These are phyloP conservation scores for Drosophila takahashii DNA, from an alignment of 1,140 invertebrate genomes.

Conservation along the genomic window DNA sequence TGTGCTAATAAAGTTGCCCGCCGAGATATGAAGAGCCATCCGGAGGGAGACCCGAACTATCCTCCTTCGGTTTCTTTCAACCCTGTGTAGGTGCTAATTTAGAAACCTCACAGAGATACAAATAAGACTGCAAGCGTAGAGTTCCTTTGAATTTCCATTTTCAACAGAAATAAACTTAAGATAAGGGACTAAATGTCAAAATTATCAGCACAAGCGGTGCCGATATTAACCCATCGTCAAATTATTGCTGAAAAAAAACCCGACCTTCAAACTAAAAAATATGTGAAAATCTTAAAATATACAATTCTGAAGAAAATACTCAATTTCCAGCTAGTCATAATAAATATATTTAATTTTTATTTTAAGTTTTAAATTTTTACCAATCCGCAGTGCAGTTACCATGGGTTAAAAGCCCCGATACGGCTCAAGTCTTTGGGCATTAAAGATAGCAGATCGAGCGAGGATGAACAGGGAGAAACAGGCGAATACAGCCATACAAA, in stretches of 20 bases:
- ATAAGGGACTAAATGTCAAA: constrained; percentile 79
- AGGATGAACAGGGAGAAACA: not conserved
- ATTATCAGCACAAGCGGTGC: constrained; percentile 67
- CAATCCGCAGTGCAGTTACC: not conserved
- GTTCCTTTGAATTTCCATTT: constrained; percentile 58
- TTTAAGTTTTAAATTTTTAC: too few relatives aligned
- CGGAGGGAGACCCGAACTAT: not conserved
- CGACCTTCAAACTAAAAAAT: not conserved
- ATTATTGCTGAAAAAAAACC: not conserved
- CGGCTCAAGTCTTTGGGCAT: not conserved
- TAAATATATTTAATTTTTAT: too few relatives aligned
- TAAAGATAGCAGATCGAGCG: constrained; percentile 11
- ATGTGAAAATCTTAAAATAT: too few relatives aligned
- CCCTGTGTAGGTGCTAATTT: constrained; percentile 73
- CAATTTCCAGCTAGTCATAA: too few relatives aligned
- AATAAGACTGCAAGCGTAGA: not conserved
- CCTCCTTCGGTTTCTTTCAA: not conserved
- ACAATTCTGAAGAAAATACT: too few relatives aligned
- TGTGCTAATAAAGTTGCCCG: constrained; percentile 75
- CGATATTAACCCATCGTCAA: constrained; percentile 49
- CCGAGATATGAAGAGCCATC: constrained; percentile 16
- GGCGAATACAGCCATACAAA: constrained; percentile 1
- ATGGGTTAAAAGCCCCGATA: constrained; percentile 22
- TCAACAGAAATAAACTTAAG: constrained; percentile 70
- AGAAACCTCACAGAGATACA: constrained; percentile 48